Evolutionary conservation across 2,797 vertebrate genomes (phyloP).

Genomic region (Chaenodraco wilsoni): DNA sequence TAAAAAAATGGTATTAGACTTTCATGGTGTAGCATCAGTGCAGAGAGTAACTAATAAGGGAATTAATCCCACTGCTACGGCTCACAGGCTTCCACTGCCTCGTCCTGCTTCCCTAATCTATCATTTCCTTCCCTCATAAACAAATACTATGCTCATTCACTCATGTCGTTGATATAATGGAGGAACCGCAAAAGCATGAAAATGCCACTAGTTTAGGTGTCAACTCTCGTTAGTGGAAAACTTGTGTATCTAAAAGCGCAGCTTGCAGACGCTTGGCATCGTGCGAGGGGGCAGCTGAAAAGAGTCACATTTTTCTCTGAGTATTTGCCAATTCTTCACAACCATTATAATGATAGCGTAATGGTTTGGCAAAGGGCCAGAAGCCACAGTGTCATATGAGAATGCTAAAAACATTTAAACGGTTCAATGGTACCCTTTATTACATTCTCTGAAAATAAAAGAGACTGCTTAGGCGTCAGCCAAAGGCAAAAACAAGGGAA

Average conservation of each 20-base stretch:
- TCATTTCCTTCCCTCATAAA: slow-evolving; percentile 64
- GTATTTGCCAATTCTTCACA: slow-evolving; percentile 56
- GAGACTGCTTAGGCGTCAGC: slow-evolving; percentile 29
- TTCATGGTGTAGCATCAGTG: slow-evolving; percentile 50
- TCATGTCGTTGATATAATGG: slow-evolving; percentile 53
- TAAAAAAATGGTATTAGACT: slow-evolving; percentile 68
- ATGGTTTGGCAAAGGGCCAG: slow-evolving; percentile 63
- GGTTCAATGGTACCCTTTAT: slow-evolving; percentile 59
- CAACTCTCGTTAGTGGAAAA: slow-evolving; percentile 56
- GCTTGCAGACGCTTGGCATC: slow-evolving; percentile 50
- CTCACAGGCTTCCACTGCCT: slow-evolving; percentile 57
- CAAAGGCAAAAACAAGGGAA: slow-evolving; percentile 29
- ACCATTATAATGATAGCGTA: slow-evolving; percentile 54
- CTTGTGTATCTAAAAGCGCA: slow-evolving; percentile 48
- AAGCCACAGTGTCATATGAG: slow-evolving; percentile 37
- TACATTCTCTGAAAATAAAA: slow-evolving; percentile 54
- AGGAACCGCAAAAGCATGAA: slow-evolving; percentile 44
- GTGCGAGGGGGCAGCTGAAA: slow-evolving; percentile 35
- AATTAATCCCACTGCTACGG: slow-evolving; percentile 66
- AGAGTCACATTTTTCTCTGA: slow-evolving; percentile 45
- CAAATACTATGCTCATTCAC: slow-evolving; percentile 62
- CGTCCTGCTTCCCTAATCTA: slow-evolving; percentile 59
- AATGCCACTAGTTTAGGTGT: slow-evolving; percentile 59
- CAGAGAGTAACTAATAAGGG: slow-evolving; percentile 67
- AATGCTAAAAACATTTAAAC: slow-evolving; percentile 56